phyloP scores from a whole-genome alignment of 2,888 invertebrate species.

The Cheilosia impressa region DNA sequence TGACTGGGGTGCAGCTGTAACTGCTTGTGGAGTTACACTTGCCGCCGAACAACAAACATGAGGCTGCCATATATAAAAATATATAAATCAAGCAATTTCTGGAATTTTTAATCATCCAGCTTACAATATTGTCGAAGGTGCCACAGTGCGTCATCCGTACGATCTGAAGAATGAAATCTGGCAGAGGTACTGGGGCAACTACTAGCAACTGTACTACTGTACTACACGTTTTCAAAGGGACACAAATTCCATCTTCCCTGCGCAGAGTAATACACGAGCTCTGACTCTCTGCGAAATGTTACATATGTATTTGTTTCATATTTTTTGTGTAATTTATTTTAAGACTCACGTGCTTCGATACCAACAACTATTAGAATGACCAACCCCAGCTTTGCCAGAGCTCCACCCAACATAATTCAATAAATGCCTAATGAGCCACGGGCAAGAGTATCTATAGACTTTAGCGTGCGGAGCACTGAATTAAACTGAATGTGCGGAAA shows the following conservation, averaged over 20 bases:
- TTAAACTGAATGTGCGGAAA: no score
- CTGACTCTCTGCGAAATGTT: neutral
- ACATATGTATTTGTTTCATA: neutral
- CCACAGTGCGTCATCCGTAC: conserved; percentile 1
- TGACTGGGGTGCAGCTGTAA: neutral
- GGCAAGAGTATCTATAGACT: no score
- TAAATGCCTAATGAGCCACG: no score
- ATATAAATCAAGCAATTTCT: no score
- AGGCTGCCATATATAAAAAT: neutral
- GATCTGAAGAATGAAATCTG: neutral
- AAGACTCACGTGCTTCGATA: neutral
- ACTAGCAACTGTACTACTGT: neutral
- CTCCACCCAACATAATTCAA: no score
- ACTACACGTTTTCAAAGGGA: neutral
- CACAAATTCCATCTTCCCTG: neutral
- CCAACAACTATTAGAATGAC: neutral
- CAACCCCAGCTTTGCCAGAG: no score
- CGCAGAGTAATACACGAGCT: neutral
- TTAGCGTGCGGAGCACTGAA: no score
- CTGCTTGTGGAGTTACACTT: no score
- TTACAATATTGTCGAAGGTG: neutral
- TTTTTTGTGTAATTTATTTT: neutral
- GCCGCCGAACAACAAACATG: neutral
- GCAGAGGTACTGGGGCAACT: conserved; percentile 2
- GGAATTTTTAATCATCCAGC: neutral